phyloP scores from a whole-genome alignment of 2,113 vertebrate species.

The Ranitomeya imitator region DNA sequence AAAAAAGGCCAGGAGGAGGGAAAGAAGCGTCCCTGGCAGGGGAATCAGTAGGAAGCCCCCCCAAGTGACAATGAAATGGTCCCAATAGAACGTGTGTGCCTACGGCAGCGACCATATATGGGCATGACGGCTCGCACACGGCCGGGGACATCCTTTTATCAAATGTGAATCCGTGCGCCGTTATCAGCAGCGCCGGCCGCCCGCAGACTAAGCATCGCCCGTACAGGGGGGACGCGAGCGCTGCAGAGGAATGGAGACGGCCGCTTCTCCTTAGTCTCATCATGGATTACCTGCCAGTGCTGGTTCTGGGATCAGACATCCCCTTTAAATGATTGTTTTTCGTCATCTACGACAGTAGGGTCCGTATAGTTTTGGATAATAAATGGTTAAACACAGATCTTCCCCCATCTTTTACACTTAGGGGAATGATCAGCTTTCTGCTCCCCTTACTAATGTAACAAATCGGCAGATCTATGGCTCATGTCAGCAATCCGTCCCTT shows the following conservation, averaged over 20 bases:
- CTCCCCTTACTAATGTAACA: too few species aligned
- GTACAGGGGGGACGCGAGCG: too few species aligned
- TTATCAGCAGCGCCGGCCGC: constrained; percentile 17
- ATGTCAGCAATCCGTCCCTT: too few species aligned
- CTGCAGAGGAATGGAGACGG: background rate
- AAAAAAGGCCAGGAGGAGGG: background rate
- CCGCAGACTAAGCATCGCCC: background rate
- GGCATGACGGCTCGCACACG: constrained; percentile 37
- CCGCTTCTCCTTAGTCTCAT: background rate
- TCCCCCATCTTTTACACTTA: too few species aligned
- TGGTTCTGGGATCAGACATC: background rate
- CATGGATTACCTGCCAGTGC: background rate
- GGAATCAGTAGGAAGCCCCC: constrained; percentile 32
- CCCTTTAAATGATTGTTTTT: background rate
- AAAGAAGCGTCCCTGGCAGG: background rate
- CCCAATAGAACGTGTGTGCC: constrained; percentile 28
- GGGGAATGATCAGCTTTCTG: too few species aligned
- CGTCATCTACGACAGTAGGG: background rate
- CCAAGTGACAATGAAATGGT: constrained; percentile 39
- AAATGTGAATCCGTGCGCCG: background rate
- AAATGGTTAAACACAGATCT: background rate
- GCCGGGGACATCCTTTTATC: constrained; percentile 42
- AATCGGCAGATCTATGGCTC: too few species aligned
- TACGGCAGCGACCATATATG: constrained; percentile 50
- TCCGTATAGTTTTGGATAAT: background rate